phyloP scores from a whole-genome alignment of 2,888 invertebrate species.

The Cancer borealis region DNA sequence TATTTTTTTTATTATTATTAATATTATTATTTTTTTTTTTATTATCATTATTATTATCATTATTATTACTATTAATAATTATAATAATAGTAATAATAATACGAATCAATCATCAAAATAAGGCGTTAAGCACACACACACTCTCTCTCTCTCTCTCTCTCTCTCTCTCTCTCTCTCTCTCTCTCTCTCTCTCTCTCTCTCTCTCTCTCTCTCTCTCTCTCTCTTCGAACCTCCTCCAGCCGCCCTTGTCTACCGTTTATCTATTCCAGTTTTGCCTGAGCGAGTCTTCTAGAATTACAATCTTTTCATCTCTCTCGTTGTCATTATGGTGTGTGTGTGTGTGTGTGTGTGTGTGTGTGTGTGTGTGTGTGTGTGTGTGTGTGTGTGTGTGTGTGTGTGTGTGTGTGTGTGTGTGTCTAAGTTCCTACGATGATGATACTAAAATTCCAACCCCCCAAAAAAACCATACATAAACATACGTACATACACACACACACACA shows the following conservation, averaged over 20 bases:
- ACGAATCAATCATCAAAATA: no score
- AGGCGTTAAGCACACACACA: background rate
- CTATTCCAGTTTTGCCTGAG: background rate
- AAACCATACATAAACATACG: no score
- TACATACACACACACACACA: background rate
- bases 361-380: no score
- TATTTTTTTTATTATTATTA: no score
- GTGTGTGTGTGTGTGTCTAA: no score
- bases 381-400: background rate
- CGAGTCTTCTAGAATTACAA: background rate
- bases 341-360: no score
- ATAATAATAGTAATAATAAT: no score
- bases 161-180: slow-evolving; percentile 57
- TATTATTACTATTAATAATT: no score
- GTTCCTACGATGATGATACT: no score
- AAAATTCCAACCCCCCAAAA: no score
- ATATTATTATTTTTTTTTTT: no score
- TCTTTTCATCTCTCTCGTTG: background rate
- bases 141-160: slow-evolving; percentile 46
- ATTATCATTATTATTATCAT: no score
- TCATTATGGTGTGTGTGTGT: background rate
- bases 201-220: slow-evolving; percentile 48
- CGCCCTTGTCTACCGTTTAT: background rate
- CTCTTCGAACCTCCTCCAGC: background rate
- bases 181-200: slow-evolving; percentile 56